Evolutionary conservation across 2,113 vertebrate genomes (phyloP), one percentile per base, ranked within the genome.

Genomic region (Chaenogobius annularis): DNA sequence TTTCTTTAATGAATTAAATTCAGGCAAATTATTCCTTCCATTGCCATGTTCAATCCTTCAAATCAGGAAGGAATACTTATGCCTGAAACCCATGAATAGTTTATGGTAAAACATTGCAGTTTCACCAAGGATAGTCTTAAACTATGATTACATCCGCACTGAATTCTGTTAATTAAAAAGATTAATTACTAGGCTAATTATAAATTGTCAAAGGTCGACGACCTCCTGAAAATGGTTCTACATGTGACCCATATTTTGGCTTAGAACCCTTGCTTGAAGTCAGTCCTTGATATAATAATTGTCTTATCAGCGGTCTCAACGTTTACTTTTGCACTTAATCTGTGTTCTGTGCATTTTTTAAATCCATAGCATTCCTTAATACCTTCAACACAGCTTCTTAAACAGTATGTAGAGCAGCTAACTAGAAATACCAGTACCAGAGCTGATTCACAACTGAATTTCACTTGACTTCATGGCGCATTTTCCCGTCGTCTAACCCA

Each of bases 381-480:
- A 23, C n/a, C 19, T 56, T 19, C 20, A 40, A 44, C 54, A 22
- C 10, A 59, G 56, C 6, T 23, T 59, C 14, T 61, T 61, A 12
- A 26, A 61, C 23, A 61, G 58, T 15, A 35, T 6, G 13, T 31
- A 35, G 14, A 48, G 72, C 69, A 65, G 70, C 84, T 80, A 82
- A 86, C 12, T 46, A 46, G 44, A 46, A 87, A 89, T 78, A 84
- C 83, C 78, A 74, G 74, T 72, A 79, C 88, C 84, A 75, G 84
- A 22, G 20, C 80, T 82, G 83, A 88, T 85, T 88, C 88, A 72
- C 81, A 17, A 31, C 26, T 31, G 19, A 69, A 88, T 91, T 88
- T 88, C 82, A 85, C 85, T 89, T 85, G 81, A 44, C 71, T 86
- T 88, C 82, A 66, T 70, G 69, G 74, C 78, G 76, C 70, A 75